A percentile compares a stretch with the other conserved stretches of the same genome.
phyloP scores from a whole-genome alignment of 2,888 invertebrate species.

The Gymnocheta viridis region DNA sequence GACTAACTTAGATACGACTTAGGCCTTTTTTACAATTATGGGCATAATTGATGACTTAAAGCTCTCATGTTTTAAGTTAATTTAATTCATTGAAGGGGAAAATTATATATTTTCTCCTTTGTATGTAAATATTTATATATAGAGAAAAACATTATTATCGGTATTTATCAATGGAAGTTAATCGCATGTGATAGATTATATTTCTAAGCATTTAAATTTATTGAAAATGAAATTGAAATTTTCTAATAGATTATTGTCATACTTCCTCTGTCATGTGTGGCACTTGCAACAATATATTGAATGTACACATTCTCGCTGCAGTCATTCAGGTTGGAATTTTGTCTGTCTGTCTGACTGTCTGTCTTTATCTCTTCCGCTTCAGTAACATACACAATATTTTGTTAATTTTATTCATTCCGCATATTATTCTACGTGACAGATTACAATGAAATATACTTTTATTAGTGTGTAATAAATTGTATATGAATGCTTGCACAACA shows the following conservation, averaged over 20 bases:
- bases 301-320: not conserved
- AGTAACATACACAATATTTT: conserved; percentile 50
- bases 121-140: not conserved
- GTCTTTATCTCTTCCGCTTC: conserved; percentile 63
- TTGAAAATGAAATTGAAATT: conserved; percentile 56
- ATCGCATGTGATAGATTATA: conserved; percentile 45
- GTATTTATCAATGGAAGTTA: conserved; percentile 13
- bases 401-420: conserved; percentile 66
- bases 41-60: too few relatives aligned
- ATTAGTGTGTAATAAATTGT: conserved; percentile 2
- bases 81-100: not conserved
- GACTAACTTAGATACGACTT: too few relatives aligned
- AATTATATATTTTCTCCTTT: not conserved
- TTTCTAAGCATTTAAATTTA: conserved; percentile 44
- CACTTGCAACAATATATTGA: not conserved
- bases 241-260: conserved; percentile 57
- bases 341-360: too few relatives aligned
- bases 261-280: conserved; percentile 35
- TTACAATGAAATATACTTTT: conserved; percentile 48
- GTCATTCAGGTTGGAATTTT: not conserved
- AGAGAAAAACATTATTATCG: conserved; percentile 12
- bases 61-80: too few relatives aligned
- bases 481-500: not conserved
- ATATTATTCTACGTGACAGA: conserved; percentile 67
- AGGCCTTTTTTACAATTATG: too few relatives aligned